Base-by-base conservation (phyloP, 2,113 vertebrate species). In the Ochotona curzoniae region DNA sequence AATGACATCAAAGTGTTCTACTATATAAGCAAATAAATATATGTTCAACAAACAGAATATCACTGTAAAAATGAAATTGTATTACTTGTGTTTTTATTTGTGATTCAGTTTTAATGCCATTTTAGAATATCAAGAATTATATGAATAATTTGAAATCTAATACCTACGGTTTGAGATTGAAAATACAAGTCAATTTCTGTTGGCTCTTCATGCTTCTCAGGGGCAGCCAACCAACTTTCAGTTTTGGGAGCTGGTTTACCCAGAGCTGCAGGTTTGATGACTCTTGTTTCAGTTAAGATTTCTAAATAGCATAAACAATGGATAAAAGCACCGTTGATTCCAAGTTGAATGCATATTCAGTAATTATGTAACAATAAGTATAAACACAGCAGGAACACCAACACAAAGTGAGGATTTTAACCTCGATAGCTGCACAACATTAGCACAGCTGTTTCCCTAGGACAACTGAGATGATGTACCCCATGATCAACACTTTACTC, bases 171-270 rank as follows among this genome's bases (percentile, higher is more conserved):
- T 47, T 95, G 95, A 94, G 73, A 63, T 0, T 97, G 95, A 64
- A 82, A 60, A 91, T 60, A 80, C 87, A 54, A 86, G 67, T 97
- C 96, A 76, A 61, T 81, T 96, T 95, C 95, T 73, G 74, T 67
- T 54, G 95, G 76, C 13, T 97, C 74, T 91, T 98, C 98, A 47
- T 98, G 96, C 57, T 98, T 98, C 87, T 97, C 96, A 69, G 98
- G 97, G 51, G 54, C 13, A 94, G 67, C 26, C 87, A 79, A 83
- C 60, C 51, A 93, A 89, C 71, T 70, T 79, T 47, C 93, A 76
- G 49, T 94, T 93, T 94, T 93, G 7, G 35, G 83, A 94, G 67
- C 2, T 79, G 87, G 51, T 91, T 97, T 96, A 74, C 49, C 83
- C 79, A 95, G 18, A 70, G 82, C 82, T 95, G 97, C 95, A 96